Evolutionary conservation across 2,113 vertebrate genomes (phyloP), one percentile per base, ranked within the genome.

Genomic region (Nothoprocta pentlandii): DNA sequence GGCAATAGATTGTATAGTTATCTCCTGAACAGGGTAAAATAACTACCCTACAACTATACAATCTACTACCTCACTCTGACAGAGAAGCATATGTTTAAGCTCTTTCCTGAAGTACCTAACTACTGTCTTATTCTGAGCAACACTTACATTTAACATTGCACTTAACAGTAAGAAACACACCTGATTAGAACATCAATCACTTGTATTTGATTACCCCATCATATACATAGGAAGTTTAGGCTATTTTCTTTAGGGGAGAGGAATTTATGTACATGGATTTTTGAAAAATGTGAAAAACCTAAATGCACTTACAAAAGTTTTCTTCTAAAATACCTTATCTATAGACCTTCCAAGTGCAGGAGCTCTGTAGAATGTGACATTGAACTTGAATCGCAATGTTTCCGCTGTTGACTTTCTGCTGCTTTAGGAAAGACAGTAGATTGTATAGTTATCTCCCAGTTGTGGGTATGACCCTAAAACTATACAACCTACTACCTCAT

Each of bases 401-500:
- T 66, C 63, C 91, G 34, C 21, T 93, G 97, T 69, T 58, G 98
- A 67, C 89, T 85, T 96, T 95, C 98, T 97, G 97, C 94, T 97
- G 97, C 99, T 97, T 98, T 99, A 98, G 98, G 99, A 99, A 99
- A 99, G 99, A 99, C 99, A 99, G 99, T 99, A 99, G 98, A 99
- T 98, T 99, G 99, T 99, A 99, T 99, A 99, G 99, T 99, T 99
- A 99, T 99, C 99, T 99, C 99, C 99, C 99, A 99, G 98, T 98
- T 97, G 98, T 96, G 99, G 99, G 99, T 99, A 98, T 99, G 99
- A 99, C 99, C 99, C 99, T 99, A 99, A 99, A 99, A 99, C 99
- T 99, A 99, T 99, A 99, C 99, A 99, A 99, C 99, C 99, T 99
- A 99, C 99, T 99, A 99, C 99, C 99, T 99, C 99, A 99, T 98